These are phyloP conservation scores for Drosophila cardini DNA, from an alignment of 1,140 invertebrate species.

Conservation along the genomic window DNA sequence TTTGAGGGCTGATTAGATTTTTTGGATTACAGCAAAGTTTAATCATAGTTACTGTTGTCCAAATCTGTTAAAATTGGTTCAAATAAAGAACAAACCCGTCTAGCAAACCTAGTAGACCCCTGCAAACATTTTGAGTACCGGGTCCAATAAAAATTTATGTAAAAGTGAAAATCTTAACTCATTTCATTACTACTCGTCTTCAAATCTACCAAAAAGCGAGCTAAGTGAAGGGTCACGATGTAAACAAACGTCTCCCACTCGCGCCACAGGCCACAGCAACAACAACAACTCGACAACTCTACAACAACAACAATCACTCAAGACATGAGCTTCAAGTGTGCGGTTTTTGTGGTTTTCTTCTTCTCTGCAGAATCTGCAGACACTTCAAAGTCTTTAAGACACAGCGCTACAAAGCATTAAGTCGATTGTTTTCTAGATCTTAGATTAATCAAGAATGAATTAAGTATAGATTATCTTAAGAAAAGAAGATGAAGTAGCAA, in stretches of 20 bases:
- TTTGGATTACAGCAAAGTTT: no score
- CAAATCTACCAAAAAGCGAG: neutral
- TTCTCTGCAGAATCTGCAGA: slow-evolving; percentile 1
- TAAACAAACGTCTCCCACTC: slow-evolving; percentile 32
- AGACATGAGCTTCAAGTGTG: slow-evolving; percentile 32
- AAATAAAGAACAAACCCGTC: no score
- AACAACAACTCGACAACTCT: slow-evolving; percentile 15
- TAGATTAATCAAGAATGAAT: neutral
- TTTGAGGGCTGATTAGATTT: no score
- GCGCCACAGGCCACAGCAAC: slow-evolving; percentile 20
- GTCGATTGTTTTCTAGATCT: neutral
- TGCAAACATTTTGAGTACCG: no score
- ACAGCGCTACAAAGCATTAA: slow-evolving; percentile 22
- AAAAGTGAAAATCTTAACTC: slow-evolving; percentile 49
- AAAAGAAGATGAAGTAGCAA: neutral
- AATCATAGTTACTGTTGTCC: no score
- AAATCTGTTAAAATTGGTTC: no score
- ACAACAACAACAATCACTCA: slow-evolving; percentile 2
- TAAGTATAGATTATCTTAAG: neutral
- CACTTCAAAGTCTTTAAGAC: slow-evolving; percentile 9
- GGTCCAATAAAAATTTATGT: neutral
- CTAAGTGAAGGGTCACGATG: slow-evolving; percentile 53
- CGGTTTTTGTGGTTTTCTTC: slow-evolving; percentile 32
- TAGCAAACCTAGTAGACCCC: no score
- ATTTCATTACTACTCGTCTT: neutral